Percentiles rank a stretch among this genome's conserved stretches.
Evolutionary conservation across 2,797 vertebrate species (phyloP).

Genomic region (Arrhamphus sclerolepis): DNA sequence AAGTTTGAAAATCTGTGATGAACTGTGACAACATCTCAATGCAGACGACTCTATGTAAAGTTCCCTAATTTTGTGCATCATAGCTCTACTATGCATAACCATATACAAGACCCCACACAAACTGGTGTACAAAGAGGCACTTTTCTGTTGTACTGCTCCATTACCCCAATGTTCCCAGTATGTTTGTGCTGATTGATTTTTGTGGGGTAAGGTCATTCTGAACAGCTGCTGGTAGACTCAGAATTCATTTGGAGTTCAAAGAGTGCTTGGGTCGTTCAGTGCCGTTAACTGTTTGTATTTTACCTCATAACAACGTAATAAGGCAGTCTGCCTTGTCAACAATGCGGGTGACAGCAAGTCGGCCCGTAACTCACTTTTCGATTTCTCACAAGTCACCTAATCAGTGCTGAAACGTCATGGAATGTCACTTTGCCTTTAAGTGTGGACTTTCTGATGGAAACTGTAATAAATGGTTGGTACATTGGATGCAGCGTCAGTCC

Average conservation of each 20-base stretch:
- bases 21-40: conserved; percentile 32
- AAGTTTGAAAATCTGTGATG: conserved; percentile 13
- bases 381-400: conserved; percentile 37
- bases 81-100: conserved; percentile 42
- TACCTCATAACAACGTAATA: conserved; percentile 60
- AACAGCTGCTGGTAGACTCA: conserved; percentile 73
- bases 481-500: neutral
- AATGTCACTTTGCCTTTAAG: conserved; percentile 2
- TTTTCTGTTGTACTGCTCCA: conserved; percentile 25
- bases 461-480: neutral
- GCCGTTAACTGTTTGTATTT: conserved; percentile 66
- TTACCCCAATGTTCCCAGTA: conserved; percentile 36
- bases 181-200: conserved; percentile 78
- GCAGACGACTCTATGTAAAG: conserved; percentile 47
- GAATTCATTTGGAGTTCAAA: conserved; percentile 76
- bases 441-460: neutral
- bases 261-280: conserved; percentile 62
- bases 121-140: neutral
- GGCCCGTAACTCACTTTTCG: conserved; percentile 28
- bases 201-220: conserved; percentile 71
- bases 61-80: conserved; percentile 39
- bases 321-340: conserved; percentile 63
- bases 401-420: conserved; percentile 29
- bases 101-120: conserved; percentile 20
- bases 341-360: conserved; percentile 58